These are phyloP conservation scores for Neotoxoptera formosana DNA, from an alignment of 1,140 invertebrate species.

Conservation along the genomic window DNA sequence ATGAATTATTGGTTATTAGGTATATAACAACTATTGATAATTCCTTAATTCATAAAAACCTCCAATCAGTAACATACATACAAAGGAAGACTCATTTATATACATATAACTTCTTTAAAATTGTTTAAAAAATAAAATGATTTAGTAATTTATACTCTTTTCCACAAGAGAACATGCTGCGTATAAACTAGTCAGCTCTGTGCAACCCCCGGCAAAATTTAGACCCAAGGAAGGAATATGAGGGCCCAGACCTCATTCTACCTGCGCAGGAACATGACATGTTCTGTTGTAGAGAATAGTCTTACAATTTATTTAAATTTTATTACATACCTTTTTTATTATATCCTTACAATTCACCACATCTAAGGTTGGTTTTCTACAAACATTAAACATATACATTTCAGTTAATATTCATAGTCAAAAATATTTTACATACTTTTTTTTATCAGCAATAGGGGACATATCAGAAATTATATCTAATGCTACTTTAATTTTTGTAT, in stretches of 20 bases:
- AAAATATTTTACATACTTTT: not conserved
- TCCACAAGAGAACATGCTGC: too few relatives aligned
- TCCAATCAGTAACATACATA: too few relatives aligned
- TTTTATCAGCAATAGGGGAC: not conserved
- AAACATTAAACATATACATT: not conserved
- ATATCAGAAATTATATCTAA: slow-evolving; percentile 26
- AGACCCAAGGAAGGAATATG: too few relatives aligned
- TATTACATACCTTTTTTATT: not conserved
- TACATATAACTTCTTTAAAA: not conserved
- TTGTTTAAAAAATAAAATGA: not conserved
- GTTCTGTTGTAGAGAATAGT: not conserved
- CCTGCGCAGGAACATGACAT: too few relatives aligned
- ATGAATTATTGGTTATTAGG: not conserved
- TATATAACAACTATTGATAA: not conserved
- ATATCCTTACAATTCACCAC: not conserved
- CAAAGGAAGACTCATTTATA: too few relatives aligned
- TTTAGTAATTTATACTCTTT: too few relatives aligned
- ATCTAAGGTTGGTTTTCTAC: not conserved
- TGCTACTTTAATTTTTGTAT: not conserved
- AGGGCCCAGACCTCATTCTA: too few relatives aligned
- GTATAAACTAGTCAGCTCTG: too few relatives aligned
- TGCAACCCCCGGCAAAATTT: too few relatives aligned
- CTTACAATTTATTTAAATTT: not conserved
- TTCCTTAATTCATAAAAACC: not conserved
- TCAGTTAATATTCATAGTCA: not conserved